Base-by-base conservation (phyloP, 1,140 invertebrate genomes). In the Tyrophagus putrescentiae region DNA sequence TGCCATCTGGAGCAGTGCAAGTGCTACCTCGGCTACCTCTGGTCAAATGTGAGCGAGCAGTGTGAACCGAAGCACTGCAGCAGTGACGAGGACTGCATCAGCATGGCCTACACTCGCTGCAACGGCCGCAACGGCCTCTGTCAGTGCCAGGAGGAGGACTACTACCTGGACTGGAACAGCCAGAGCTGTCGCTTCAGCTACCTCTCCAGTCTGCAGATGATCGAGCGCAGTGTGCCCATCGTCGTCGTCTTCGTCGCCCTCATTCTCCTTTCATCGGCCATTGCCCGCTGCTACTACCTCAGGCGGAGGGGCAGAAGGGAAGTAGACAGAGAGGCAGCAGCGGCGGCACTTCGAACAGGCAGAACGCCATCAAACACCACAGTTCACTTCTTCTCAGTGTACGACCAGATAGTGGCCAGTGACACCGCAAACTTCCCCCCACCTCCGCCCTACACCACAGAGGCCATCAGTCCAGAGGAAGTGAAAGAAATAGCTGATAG, bases 151-250 rank as follows among this genome's bases (percentile, higher is more conserved):
- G 45, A 48, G 7, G 45, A 48, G 7, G 21, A 48, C 21, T 48
- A 48, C 31, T 48, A 48, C 31, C 45, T 48, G 7, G 45, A 48
- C 31, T 48, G 45, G 45, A 7, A 7, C 21, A 48, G 45, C 31
- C 45, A 48, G 31, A 48, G 21, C 13, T 48, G 45, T 21, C 7
- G 31, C 23, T 48, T 9, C 21, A 48, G 45, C 18, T 48, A 48
- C 21, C 7, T 48, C 31, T 48, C 45, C 7, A 9, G 21, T 6
- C 31, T 48, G 18, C 7, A 48, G 21, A 21, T 48, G 6, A 48
- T 48, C 18, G 45, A 48, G 31, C 45, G 45, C 23, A 7, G 7
- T 7, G 18, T 48, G 7, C 45, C 45, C 7, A 48, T 48, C 21
- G 18, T 48, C 7, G 45, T 48, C 13, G 45, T 18, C 21, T 7